Percentiles rank a stretch among this genome's conserved stretches.
These are phyloP conservation scores for Chrysolina oricalcia DNA, from an alignment of 2,888 invertebrate genomes.

Conservation along the genomic window DNA sequence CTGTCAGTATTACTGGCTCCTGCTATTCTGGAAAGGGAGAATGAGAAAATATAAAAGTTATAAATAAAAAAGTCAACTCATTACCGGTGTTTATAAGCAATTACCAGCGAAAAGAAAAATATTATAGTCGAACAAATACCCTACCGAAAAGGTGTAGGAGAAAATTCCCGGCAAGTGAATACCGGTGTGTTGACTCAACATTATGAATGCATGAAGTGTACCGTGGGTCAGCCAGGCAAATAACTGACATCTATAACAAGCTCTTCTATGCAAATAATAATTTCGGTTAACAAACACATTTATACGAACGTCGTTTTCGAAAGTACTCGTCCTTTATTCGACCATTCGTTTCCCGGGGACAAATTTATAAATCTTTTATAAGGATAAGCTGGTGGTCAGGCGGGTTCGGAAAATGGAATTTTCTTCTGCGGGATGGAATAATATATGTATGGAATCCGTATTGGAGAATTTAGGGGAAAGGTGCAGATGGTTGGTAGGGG, in stretches of 20 bases:
- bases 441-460: slow-evolving; percentile 1
- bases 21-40: neutral
- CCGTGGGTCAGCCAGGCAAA: slow-evolving; percentile 69
- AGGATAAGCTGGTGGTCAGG: slow-evolving; percentile 25
- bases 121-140: slow-evolving; percentile 49
- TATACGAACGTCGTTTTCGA: slow-evolving; percentile 52
- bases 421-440: neutral
- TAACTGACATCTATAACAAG: slow-evolving; percentile 68
- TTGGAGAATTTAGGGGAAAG: neutral
- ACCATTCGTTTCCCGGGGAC: slow-evolving; percentile 47
- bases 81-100: slow-evolving; percentile 56
- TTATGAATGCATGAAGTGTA: slow-evolving; percentile 70
- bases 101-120: slow-evolving; percentile 51
- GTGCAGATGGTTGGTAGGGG: neutral
- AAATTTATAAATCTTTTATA: slow-evolving; percentile 37
- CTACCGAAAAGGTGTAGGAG: slow-evolving; percentile 56
- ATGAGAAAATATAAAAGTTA: slow-evolving; percentile 3
- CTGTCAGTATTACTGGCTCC: neutral
- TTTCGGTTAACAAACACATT: slow-evolving; percentile 73
- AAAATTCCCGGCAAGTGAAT: slow-evolving; percentile 50
- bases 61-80: slow-evolving; percentile 45
- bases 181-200: slow-evolving; percentile 68
- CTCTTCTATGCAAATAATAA: slow-evolving; percentile 73
- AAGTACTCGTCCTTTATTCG: slow-evolving; percentile 44
- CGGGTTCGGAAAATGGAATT: slow-evolving; percentile 1